Conservation (phyloP, 2,113 vertebrate species). For the Monarcha castaneiventris region DNA sequence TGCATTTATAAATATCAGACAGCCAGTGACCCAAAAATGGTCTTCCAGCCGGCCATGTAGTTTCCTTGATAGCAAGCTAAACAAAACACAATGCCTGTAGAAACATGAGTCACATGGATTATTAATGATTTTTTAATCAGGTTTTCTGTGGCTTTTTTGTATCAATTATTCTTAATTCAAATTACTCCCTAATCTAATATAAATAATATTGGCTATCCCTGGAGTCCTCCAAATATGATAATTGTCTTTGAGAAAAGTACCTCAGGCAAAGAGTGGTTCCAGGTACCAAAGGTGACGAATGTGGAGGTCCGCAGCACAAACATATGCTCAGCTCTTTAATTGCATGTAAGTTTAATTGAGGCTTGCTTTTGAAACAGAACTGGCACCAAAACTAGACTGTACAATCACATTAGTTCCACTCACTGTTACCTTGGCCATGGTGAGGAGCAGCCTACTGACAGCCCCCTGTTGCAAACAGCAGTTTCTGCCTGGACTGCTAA, state of each 20-base stretch:
- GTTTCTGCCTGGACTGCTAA: not conserved
- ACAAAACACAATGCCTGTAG: not conserved
- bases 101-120: not conserved
- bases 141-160: not conserved
- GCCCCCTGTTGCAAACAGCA: not conserved
- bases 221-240: not conserved
- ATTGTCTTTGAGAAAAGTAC: not conserved
- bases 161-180: slow-evolving; percentile 2
- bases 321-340: not conserved
- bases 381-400: not conserved
- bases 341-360: not conserved
- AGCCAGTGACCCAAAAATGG: not conserved
- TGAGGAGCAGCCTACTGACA: not conserved
- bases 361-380: not conserved
- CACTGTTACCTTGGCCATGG: not conserved
- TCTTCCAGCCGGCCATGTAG: not conserved
- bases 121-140: not conserved
- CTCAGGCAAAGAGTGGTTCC: not conserved
- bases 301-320: not conserved
- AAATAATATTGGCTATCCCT: not conserved
- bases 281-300: not conserved
- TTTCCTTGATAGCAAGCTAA: not conserved
- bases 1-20: not conserved
- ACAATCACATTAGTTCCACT: not conserved
- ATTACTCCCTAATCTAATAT: slow-evolving; percentile 7